These are phyloP conservation scores for Mugil cephalus DNA, from an alignment of 2,113 vertebrate genomes.

Conservation along the genomic window DNA sequence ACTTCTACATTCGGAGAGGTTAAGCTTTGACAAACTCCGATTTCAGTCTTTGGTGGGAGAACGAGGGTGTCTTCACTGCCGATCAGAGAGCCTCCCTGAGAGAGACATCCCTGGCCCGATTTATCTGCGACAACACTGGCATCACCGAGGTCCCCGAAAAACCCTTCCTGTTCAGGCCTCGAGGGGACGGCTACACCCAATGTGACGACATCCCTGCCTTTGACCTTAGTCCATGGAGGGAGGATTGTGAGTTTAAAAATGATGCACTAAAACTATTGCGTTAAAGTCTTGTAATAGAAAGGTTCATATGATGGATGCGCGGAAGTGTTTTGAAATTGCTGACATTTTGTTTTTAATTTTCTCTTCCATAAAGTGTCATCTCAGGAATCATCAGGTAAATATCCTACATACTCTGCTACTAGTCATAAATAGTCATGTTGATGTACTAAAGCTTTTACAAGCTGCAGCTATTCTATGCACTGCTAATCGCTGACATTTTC, in stretches of 20 bases:
- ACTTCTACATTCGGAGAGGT: background rate
- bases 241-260: conserved; percentile 54
- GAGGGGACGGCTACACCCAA: conserved; percentile 48
- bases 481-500: conserved; percentile 6
- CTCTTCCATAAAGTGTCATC: too few relatives aligned
- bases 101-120: conserved; percentile 68
- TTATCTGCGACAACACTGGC: conserved; percentile 85
- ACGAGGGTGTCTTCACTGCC: conserved; percentile 72
- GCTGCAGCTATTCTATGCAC: too few relatives aligned
- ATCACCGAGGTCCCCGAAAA: conserved; percentile 73
- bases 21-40: background rate
- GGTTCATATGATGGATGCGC: background rate
- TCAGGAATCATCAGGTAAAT: background rate
- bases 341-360: background rate
- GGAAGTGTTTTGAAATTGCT: background rate
- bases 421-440: background rate
- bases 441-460: too few relatives aligned
- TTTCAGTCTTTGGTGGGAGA: conserved; percentile 85
- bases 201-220: conserved; percentile 67
- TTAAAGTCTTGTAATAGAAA: too few relatives aligned
- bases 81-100: conserved; percentile 66
- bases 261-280: background rate
- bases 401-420: background rate
- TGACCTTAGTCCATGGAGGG: conserved; percentile 80
- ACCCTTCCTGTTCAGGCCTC: conserved; percentile 69